Evolutionary conservation across 35 echinoderm and acorn worm genomes (phyloP).

Genomic region (Anneissia japonica): DNA sequence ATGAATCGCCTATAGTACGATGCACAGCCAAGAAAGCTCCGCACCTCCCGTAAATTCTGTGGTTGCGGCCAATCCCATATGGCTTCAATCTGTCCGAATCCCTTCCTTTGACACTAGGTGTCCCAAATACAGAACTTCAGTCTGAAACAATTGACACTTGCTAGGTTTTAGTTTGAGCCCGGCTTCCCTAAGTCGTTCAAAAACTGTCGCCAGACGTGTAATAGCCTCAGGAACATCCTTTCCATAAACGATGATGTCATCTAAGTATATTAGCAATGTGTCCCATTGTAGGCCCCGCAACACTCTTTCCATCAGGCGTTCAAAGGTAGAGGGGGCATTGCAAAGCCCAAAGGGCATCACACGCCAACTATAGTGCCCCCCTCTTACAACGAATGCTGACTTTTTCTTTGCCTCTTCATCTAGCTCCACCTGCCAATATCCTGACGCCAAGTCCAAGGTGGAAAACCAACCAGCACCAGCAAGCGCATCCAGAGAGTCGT

Average conservation of each 20-base stretch:
- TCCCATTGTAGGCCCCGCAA: conserved; percentile 12
- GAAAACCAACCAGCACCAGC: conserved; percentile 11
- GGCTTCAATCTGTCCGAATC: conserved; percentile 9
- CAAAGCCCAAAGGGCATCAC: conserved; percentile 31
- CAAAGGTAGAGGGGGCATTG: conserved; percentile 36
- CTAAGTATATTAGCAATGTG: background rate
- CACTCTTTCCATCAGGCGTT: conserved; percentile 30
- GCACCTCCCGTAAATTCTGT: conserved; percentile 12
- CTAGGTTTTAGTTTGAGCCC: conserved; percentile 46
- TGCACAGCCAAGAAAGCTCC: conserved; percentile 35
- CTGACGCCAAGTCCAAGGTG: conserved; percentile 14
- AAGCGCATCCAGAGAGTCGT: conserved; percentile 39
- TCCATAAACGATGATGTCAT: conserved; percentile 8
- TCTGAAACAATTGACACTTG: conserved; percentile 12
- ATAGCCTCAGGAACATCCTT: background rate
- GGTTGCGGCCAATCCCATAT: conserved; percentile 46
- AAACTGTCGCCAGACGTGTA: conserved; percentile 15
- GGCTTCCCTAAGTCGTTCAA: conserved; percentile 15
- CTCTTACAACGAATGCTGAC: conserved; percentile 52
- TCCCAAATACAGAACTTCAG: conserved; percentile 36
- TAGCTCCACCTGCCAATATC: conserved; percentile 72
- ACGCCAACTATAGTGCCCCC: conserved; percentile 9
- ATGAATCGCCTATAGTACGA: conserved; percentile 49
- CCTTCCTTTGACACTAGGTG: conserved; percentile 35
- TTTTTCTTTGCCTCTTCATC: conserved; percentile 34